Conservation (phyloP, 2,113 vertebrate species). For the Phrynocephalus versicolor region DNA sequence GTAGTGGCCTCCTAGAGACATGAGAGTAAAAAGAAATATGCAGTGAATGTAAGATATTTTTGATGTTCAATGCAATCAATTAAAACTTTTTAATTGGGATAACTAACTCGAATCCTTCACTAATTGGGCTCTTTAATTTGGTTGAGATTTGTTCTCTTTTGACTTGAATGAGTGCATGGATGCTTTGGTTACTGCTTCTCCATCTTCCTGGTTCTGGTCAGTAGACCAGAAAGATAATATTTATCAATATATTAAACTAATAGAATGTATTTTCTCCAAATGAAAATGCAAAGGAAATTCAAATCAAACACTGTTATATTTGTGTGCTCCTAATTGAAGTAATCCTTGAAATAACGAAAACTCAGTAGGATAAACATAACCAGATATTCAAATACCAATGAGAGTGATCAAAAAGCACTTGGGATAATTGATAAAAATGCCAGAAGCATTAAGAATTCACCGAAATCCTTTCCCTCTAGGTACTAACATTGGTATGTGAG, state of each 20-base stretch:
- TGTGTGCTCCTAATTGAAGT: too few species aligned
- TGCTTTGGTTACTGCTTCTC: neutral
- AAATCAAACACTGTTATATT: too few species aligned
- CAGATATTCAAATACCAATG: neutral
- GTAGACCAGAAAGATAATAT: neutral
- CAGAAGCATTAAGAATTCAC: too few species aligned
- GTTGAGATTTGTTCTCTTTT: neutral
- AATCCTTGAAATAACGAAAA: neutral
- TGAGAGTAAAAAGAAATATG: neutral
- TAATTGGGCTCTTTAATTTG: constrained; percentile 7
- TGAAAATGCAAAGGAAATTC: neutral
- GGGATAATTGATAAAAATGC: neutral
- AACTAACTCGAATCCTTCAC: constrained; percentile 10
- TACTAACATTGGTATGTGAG: neutral
- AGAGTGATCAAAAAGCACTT: neutral
- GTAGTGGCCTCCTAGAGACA: neutral
- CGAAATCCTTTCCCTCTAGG: neutral
- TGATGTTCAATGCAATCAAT: neutral
- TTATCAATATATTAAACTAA: neutral
- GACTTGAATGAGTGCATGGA: neutral
- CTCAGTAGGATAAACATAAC: neutral
- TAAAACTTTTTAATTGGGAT: constrained; percentile 11
- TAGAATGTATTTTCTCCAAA: neutral
- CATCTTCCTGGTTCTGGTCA: neutral
- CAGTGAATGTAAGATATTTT: neutral